Percentiles rank a stretch among this genome's conserved stretches.
Evolutionary conservation across 1,140 invertebrate species (phyloP).

Genomic region (Neodiprion pinetum): DNA sequence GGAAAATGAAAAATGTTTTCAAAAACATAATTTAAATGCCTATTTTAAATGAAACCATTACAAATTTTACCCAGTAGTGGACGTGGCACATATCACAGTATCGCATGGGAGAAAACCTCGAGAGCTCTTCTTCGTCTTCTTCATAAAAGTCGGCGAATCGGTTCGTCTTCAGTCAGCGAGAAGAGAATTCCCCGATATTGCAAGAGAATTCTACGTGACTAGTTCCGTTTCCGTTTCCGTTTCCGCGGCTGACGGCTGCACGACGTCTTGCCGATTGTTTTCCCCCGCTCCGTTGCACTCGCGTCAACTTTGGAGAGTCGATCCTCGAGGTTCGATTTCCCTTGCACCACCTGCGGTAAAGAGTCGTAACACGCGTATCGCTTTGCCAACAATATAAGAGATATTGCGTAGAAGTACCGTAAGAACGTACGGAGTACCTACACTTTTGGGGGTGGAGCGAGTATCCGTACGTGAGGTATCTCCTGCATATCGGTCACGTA

Average conservation of each 20-base stretch:
- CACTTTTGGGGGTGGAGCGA: no score
- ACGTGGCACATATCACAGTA: no score
- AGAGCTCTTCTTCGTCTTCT: no score
- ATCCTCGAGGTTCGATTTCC: neutral
- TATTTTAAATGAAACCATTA: no score
- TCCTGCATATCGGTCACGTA: conserved; percentile 57
- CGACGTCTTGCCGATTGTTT: neutral
- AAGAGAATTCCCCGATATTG: no score
- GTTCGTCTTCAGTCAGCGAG: no score
- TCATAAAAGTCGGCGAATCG: no score
- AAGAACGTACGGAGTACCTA: neutral
- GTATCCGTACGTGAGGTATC: conserved; percentile 23
- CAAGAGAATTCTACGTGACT: neutral
- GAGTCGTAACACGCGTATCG: neutral
- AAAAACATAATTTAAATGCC: no score
- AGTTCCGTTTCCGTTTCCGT: neutral
- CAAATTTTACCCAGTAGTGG: no score
- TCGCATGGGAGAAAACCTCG: no score
- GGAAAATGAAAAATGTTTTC: no score
- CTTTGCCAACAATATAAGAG: neutral
- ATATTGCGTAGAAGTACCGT: neutral
- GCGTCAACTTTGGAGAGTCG: neutral
- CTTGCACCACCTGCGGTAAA: neutral
- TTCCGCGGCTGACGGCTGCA: neutral
- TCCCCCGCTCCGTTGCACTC: neutral